These are phyloP conservation scores for Agrotis ipsilon DNA, from an alignment of 2,888 invertebrate species.

Conservation along the genomic window DNA sequence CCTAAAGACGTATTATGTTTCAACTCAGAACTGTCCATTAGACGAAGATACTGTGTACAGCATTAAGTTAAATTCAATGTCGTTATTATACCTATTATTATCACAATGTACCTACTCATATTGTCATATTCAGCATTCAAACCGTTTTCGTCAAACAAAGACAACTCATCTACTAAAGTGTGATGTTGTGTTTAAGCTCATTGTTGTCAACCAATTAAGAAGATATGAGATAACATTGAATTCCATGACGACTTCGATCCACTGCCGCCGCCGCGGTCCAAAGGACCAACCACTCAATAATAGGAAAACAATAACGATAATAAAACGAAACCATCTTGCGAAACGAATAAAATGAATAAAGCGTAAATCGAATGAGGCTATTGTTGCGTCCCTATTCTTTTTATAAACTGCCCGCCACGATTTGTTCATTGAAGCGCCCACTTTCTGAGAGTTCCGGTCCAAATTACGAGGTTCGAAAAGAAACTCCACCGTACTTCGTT, in stretches of 20 bases:
- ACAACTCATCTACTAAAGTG: not conserved
- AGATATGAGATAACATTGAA: conserved; percentile 60
- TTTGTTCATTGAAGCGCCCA: conserved; percentile 77
- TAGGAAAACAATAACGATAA: conserved; percentile 75
- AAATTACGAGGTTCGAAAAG: conserved; percentile 80
- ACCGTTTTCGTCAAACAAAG: not conserved
- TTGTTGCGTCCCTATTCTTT: conserved; percentile 78
- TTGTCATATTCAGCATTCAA: conserved; percentile 18
- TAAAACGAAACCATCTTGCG: conserved; percentile 72
- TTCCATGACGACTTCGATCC: conserved; percentile 64
- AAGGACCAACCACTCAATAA: conserved; percentile 69
- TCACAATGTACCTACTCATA: conserved; percentile 6
- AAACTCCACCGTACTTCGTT: conserved; percentile 71
- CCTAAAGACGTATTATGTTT: conserved; percentile 40
- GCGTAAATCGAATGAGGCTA: conserved; percentile 82
- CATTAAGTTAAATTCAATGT: conserved; percentile 38
- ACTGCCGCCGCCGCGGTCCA: conserved; percentile 60
- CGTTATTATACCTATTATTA: conserved; percentile 11
- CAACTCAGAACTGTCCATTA: conserved; percentile 39
- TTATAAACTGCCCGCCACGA: conserved; percentile 79
- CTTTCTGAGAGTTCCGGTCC: conserved; percentile 77
- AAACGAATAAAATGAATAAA: conserved; percentile 73
- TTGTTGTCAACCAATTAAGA: conserved; percentile 60
- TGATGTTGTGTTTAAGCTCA: conserved; percentile 11
- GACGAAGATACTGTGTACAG: conserved; percentile 24